Evolutionary conservation across 2,888 invertebrate species (phyloP).

Genomic region (Nephrotoma flavescens): DNA sequence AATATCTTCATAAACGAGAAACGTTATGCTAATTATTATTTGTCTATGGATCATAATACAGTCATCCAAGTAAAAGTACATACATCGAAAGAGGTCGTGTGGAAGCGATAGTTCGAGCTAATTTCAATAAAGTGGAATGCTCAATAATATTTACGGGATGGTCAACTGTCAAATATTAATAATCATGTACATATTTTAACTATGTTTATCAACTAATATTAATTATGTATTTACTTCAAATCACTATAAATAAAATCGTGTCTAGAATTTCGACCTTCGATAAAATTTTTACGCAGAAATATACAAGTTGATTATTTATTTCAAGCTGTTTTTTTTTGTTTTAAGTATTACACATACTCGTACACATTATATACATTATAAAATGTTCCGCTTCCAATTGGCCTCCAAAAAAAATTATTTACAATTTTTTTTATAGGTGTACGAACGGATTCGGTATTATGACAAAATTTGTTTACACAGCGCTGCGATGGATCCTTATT

Average conservation of each 20-base stretch:
- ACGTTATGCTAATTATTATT: too few relatives aligned
- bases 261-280: constrained; percentile 4
- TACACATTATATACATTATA: background rate
- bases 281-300: constrained; percentile 3
- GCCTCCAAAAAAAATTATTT: background rate
- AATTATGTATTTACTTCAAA: background rate
- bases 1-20: too few relatives aligned
- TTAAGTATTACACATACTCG: background rate
- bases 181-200: background rate
- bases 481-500: background rate
- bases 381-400: background rate
- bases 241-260: background rate
- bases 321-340: background rate
- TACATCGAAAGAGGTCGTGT: too few relatives aligned
- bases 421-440: background rate
- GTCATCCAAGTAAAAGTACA: too few relatives aligned
- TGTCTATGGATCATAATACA: too few relatives aligned
- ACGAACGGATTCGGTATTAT: background rate
- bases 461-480: background rate
- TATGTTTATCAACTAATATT: background rate
- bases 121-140: too few relatives aligned
- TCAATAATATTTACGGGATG: too few relatives aligned
- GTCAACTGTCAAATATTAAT: background rate
- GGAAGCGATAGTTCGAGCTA: too few relatives aligned
- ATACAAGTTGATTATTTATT: background rate